These are phyloP conservation scores for Microplitis mediator DNA, from an alignment of 1,140 invertebrate genomes.

Conservation along the genomic window DNA sequence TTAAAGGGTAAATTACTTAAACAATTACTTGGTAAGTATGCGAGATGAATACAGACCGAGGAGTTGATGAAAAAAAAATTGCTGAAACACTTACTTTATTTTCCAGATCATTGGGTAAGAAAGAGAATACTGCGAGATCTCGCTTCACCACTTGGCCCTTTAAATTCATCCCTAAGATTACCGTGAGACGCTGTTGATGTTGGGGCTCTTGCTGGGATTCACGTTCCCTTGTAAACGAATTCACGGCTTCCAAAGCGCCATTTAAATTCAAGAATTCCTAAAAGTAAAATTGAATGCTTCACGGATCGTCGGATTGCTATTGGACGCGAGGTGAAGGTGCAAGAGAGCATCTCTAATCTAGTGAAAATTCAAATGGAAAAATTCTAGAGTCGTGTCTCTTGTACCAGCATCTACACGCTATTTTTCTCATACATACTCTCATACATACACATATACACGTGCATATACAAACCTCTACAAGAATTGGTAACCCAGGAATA, in stretches of 20 bases:
- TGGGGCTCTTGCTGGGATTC: conserved; percentile 43
- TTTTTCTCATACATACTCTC: not conserved
- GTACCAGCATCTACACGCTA: not conserved
- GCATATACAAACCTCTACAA: conserved; percentile 53
- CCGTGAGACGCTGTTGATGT: conserved; percentile 37
- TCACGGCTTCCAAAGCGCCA: conserved; percentile 53
- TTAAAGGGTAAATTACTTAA: not conserved
- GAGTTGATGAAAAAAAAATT: conserved; percentile 28
- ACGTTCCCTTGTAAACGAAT: conserved; percentile 56
- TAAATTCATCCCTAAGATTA: conserved; percentile 65
- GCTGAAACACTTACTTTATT: conserved; percentile 47
- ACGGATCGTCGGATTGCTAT: conserved; percentile 23
- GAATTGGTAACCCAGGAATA: conserved; percentile 66
- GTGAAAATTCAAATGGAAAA: conserved; percentile 18
- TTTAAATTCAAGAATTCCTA: conserved; percentile 61
- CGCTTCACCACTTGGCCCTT: conserved; percentile 53
- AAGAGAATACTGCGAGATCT: conserved; percentile 63
- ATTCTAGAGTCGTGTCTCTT: not conserved
- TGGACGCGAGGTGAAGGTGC: conserved; percentile 12
- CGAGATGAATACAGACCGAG: not conserved
- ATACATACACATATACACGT: not conserved
- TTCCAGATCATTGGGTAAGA: conserved; percentile 42
- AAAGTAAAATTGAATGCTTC: conserved; percentile 22
- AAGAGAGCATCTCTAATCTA: conserved; percentile 12
- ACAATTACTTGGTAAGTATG: not conserved